Conservation (phyloP, 2,888 invertebrate genomes). For the Conistra vaccinii region DNA sequence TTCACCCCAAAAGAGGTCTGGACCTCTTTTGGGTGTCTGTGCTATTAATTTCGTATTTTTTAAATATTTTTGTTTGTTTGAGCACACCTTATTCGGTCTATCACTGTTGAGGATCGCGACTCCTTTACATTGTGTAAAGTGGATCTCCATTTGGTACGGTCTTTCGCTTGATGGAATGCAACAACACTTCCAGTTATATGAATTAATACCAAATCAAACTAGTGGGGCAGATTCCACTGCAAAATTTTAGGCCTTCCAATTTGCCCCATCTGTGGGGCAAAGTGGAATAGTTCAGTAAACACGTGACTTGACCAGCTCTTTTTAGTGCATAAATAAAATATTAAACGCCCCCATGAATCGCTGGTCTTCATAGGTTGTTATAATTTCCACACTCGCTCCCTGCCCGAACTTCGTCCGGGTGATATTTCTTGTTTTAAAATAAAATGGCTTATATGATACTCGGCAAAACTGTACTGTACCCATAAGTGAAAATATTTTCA, state of each 20-base stretch:
- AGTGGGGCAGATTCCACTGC: too few relatives aligned
- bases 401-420: too few relatives aligned
- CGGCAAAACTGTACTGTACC: too few relatives aligned
- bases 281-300: too few relatives aligned
- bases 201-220: too few relatives aligned
- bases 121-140: background rate
- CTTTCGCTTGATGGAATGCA: background rate
- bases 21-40: too few relatives aligned
- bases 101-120: background rate
- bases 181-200: background rate
- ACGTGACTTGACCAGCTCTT: background rate
- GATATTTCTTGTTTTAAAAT: too few relatives aligned
- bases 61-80: background rate
- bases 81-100: background rate
- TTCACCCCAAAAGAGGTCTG: background rate
- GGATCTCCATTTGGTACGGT: background rate
- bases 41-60: background rate
- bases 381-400: background rate
- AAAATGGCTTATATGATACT: too few relatives aligned
- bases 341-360: too few relatives aligned
- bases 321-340: background rate
- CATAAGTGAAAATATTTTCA: too few relatives aligned
- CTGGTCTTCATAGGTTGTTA: background rate
- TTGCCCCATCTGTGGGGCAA: too few relatives aligned
- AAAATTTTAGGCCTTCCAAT: too few relatives aligned